These are phyloP conservation scores for Maccullochella peelii DNA, from an alignment of 2,113 vertebrate species.

Conservation along the genomic window DNA sequence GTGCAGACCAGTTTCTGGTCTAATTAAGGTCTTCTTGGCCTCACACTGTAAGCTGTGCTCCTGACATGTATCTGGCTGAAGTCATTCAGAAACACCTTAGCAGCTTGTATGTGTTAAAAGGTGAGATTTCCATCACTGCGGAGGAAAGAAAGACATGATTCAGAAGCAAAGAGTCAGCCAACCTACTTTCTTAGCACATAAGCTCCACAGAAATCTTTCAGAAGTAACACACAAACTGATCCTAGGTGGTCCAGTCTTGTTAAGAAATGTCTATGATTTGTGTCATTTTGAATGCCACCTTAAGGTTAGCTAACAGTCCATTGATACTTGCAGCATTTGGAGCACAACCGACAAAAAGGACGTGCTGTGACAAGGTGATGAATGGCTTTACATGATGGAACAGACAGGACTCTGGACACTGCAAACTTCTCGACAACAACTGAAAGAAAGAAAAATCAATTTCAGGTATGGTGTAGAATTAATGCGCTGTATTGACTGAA, in stretches of 20 bases:
- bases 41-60: neutral
- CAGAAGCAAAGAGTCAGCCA: neutral
- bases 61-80: neutral
- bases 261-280: conserved; percentile 1
- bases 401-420: conserved; percentile 57
- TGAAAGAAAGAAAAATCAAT: conserved; percentile 59
- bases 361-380: conserved; percentile 61
- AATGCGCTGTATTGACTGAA: conserved; percentile 60
- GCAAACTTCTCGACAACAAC: conserved; percentile 57
- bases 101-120: conserved; percentile 3
- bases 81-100: neutral
- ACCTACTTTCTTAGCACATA: neutral
- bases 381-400: conserved; percentile 67
- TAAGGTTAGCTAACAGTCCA: neutral
- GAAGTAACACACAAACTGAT: neutral
- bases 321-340: conserved; percentile 21
- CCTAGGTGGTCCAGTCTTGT: neutral
- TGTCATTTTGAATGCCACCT: conserved; percentile 19
- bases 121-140: neutral
- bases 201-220: neutral
- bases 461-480: conserved; percentile 62
- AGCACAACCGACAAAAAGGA: conserved; percentile 55
- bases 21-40: conserved; percentile 3
- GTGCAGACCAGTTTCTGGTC: neutral
- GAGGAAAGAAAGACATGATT: too few relatives aligned